Base-by-base conservation (phyloP, 1,140 invertebrate species). In the Musca vetustissima region DNA sequence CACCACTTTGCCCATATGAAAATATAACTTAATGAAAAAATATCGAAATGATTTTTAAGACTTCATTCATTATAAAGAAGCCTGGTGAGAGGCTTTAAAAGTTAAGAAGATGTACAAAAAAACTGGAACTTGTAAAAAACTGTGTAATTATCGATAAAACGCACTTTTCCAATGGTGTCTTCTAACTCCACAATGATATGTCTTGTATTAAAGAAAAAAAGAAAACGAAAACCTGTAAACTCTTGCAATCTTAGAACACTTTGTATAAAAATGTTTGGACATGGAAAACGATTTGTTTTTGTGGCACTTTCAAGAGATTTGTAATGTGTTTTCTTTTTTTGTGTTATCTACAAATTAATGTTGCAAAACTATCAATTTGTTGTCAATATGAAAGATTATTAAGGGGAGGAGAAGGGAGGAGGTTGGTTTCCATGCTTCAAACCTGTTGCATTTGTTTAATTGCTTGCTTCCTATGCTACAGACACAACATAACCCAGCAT, bases 261-360 rank as follows among this genome's bases (percentile, higher is more conserved):
- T 61, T 61, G 57, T 61, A 61, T 36, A 36, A 28, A 61, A 61
- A 61, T 61, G 57, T 36, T 61, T 61, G 57, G 14, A 61, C 57
- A 61, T 61, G 57, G n/a, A 61, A 59, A 61, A 36, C 57, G 57
- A 61, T 61, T 61, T 61, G 57, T 61, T 61, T 61, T 43, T 19
- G 17, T 61, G 22, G 57, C 57, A 61, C 57, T 61, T 43, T 57
- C 21, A 22, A 57, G 9, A 57, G 57, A 17, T 36, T 59, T 32
- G 7, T 2, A 32, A 6, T 57, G n/a, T n/a, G n/a, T 57, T 25
- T 28, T 32, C 25, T 32, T 59, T n/a, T n/a, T n/a, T n/a, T n/a
- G n/a, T n/a, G n/a, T n/a, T 43, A 43, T 43, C 36, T 43, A 13
- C 11, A 43, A 43, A 7, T 43, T 13, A 43, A 43, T 43, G 36